Base-by-base conservation (phyloP, 2,113 vertebrate genomes). In the Mus spicilegus region DNA sequence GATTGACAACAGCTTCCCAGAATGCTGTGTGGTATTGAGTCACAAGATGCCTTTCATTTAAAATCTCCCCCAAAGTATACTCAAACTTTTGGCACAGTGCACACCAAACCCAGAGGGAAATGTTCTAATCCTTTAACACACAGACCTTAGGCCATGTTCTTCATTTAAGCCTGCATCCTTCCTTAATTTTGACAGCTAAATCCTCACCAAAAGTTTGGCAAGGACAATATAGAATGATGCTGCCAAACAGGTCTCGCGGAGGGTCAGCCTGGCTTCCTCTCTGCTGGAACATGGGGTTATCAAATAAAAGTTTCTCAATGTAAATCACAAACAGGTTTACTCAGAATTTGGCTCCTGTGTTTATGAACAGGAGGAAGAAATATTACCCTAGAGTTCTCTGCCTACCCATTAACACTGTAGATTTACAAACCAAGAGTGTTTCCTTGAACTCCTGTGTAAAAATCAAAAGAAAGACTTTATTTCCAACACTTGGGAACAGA, bases 151-250 rank as follows among this genome's bases (percentile, higher is more conserved):
- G 86, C 97, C 98, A 93, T 90, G 86, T 97, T 96, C 97, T 98
- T 98, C 97, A 97, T 97, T 97, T 98, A 93, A 97, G 94, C 58
- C 78, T 96, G 42, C 93, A 96, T 98, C 51, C 11, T 96, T 96
- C 97, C 98, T 97, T 97, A 97, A 91, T 98, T 65, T 56, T 98
- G 97, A 98, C 97, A 97, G 96, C 72, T 97, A 97, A 98, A 97
- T 86, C 91, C 89, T 98, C 91, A 97, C 97, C 98, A 98, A 98
- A 98, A 97, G 88, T 94, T 98, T 98, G 98, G 98, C 98, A 97
- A 97, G 89, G 63, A 96, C 54, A 90, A n/a, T 69, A 19, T 0
- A 91, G 91, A 96, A 92, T 39, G 86, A 96, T 93, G 90, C 97
- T 97, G 98, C 97, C 98, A 98, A 97, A 97, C 70, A 94, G 42